These are phyloP conservation scores for Rhineura floridana DNA, from an alignment of 2,113 vertebrate species.

Conservation along the genomic window DNA sequence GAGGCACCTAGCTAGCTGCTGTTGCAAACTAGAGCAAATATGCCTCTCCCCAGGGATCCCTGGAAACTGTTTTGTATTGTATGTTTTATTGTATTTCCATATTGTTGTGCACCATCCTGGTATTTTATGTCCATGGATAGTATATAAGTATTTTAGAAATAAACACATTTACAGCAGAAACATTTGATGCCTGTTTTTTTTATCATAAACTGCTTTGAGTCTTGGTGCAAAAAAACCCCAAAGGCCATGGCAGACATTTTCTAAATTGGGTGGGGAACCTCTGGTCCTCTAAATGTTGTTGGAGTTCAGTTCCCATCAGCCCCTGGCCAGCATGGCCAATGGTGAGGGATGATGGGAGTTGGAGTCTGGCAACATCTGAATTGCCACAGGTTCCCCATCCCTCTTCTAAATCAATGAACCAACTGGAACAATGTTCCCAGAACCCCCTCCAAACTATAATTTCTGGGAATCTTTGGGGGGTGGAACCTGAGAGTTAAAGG, in stretches of 20 bases:
- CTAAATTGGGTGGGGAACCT: too few species aligned
- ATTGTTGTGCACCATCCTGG: too few species aligned
- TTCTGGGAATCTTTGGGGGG: neutral
- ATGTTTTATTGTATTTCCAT: too few species aligned
- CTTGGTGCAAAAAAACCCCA: neutral
- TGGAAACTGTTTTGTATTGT: neutral
- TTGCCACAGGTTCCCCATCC: too few species aligned
- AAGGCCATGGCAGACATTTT: too few species aligned
- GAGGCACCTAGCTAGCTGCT: neutral
- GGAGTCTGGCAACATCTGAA: too few species aligned
- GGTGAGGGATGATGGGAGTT: too few species aligned
- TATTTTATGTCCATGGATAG: too few species aligned
- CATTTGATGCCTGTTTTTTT: neutral
- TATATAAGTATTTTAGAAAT: too few species aligned
- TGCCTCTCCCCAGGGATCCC: neutral
- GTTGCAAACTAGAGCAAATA: neutral
- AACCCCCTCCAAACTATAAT: neutral
- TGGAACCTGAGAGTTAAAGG: neutral
- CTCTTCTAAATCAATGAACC: neutral
- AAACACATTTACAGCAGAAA: neutral
- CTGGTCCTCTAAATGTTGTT: too few species aligned
- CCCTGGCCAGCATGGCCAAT: too few species aligned
- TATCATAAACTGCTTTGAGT: neutral
- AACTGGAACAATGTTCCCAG: neutral
- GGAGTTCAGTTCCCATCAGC: too few species aligned